Evolutionary conservation across 2,797 vertebrate genomes (phyloP).

Genomic region (Phoeniculus purpureus): DNA sequence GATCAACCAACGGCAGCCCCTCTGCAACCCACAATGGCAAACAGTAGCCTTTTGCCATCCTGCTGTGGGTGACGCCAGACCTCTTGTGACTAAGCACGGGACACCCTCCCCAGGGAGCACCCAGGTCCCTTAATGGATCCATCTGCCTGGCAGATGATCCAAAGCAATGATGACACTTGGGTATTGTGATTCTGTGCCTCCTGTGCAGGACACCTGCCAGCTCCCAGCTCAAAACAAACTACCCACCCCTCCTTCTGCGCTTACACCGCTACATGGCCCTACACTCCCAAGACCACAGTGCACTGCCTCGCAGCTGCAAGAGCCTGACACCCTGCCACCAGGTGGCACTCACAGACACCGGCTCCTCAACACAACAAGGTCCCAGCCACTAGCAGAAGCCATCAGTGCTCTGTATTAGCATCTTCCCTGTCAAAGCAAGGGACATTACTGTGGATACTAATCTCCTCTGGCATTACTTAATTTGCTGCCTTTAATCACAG

Average conservation of each 20-base stretch:
- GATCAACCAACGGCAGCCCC: accelerated
- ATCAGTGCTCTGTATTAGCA: conserved; percentile 10
- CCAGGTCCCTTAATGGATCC: neutral
- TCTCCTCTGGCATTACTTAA: conserved; percentile 54
- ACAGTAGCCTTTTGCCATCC: neutral
- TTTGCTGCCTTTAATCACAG: conserved; percentile 57
- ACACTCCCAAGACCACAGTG: neutral
- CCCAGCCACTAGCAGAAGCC: neutral
- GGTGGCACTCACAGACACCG: neutral
- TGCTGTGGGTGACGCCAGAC: neutral
- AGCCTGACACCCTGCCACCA: neutral
- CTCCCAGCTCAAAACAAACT: neutral
- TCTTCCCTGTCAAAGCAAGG: conserved; percentile 33
- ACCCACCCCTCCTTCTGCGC: neutral
- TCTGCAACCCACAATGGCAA: neutral
- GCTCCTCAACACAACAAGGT: neutral
- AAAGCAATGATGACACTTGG: neutral
- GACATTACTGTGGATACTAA: conserved; percentile 44
- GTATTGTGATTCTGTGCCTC: neutral
- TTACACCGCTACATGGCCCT: neutral
- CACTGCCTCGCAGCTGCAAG: neutral
- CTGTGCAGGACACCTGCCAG: neutral
- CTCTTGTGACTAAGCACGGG: neutral
- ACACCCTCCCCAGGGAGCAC: neutral
- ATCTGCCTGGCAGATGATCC: neutral